Evolutionary conservation across 2,113 vertebrate genomes (phyloP).

Genomic region (Nycticorax nycticorax): DNA sequence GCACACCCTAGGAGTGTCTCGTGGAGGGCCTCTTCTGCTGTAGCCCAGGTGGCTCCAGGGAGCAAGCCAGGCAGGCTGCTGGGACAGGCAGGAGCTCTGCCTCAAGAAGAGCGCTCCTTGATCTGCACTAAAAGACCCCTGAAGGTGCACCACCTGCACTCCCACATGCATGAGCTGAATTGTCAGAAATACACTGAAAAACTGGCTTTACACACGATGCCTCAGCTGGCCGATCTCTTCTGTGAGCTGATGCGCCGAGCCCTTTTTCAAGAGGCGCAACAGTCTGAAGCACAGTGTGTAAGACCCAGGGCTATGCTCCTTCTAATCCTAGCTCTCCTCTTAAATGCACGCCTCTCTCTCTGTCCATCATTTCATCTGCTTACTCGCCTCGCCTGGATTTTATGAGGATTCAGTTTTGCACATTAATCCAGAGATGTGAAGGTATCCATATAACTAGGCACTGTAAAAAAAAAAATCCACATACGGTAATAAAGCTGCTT

Average conservation of each 20-base stretch:
- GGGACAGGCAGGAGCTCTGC: not conserved
- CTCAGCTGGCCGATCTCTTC: not conserved
- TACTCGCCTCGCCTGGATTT: not conserved
- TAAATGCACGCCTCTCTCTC: not conserved
- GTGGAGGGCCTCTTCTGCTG: rapidly evolving
- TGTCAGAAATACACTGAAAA: not conserved
- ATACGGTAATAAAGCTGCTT: not conserved
- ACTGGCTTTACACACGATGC: not conserved
- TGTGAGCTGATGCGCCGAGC: not conserved
- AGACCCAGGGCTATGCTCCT: not conserved
- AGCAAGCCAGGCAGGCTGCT: not conserved
- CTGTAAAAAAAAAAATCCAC: not conserved
- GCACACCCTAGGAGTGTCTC: not conserved
- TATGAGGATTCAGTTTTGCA: not conserved
- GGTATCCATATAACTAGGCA: not conserved
- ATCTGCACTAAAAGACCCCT: not conserved
- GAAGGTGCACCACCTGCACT: not conserved
- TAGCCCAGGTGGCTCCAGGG: rapidly evolving
- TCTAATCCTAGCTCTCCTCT: not conserved
- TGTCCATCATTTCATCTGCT: not conserved
- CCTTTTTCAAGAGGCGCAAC: not conserved
- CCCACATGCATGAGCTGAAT: rapidly evolving
- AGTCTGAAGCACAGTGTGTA: not conserved
- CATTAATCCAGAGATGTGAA: not conserved
- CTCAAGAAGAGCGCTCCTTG: not conserved